Conservation (phyloP, 2,888 invertebrate genomes). For the Drosophila helvetica region DNA sequence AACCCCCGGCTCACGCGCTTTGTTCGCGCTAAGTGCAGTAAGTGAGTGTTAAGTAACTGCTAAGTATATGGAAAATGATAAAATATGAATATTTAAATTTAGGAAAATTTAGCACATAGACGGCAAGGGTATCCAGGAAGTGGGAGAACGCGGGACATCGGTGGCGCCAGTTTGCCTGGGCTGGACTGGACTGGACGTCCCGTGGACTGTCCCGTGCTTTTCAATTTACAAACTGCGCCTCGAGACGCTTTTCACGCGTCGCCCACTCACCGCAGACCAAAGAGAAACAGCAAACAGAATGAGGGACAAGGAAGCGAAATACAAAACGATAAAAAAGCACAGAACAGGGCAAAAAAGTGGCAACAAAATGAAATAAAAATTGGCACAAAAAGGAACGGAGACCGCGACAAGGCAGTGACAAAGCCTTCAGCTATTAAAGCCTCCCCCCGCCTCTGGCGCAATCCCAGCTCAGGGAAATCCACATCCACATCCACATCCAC, state of each 20-base stretch:
- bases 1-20: no score
- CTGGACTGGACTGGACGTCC: neutral
- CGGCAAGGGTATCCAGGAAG: no score
- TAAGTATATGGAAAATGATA: no score
- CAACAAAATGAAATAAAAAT: slow-evolving; percentile 22
- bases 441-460: slow-evolving; percentile 1
- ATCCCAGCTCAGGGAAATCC: no score
- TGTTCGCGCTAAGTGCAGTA: no score
- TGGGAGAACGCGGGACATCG: no score
- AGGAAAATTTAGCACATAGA: no score
- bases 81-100: no score
- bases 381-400: slow-evolving; percentile 4
- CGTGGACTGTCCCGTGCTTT: slow-evolving; percentile 25
- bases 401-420: slow-evolving; percentile 18
- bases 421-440: slow-evolving; percentile 26
- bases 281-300: slow-evolving; percentile 1
- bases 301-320: neutral
- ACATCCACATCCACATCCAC: no score
- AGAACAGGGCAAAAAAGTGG: neutral
- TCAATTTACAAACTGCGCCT: slow-evolving; percentile 55
- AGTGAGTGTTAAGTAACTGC: no score
- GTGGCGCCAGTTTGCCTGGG: neutral
- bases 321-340: slow-evolving; percentile 11
- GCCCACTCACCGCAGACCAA: slow-evolving; percentile 16
- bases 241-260: slow-evolving; percentile 48